Conservation (phyloP, 2,113 vertebrate genomes). For the Salvelinus namaycush region DNA sequence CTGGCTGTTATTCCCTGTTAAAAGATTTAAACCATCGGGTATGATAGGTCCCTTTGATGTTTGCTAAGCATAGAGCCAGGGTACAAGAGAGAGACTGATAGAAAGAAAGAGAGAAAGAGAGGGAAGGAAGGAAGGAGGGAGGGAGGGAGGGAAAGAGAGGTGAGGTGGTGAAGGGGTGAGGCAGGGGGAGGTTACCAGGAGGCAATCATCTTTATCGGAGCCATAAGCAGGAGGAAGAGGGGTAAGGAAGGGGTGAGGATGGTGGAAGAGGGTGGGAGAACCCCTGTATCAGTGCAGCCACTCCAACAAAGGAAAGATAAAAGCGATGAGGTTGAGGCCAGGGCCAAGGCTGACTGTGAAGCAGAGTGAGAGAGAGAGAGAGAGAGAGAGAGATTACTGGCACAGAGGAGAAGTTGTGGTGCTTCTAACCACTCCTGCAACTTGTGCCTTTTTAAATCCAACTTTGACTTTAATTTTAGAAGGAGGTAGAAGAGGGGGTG, state of each 20-base stretch:
- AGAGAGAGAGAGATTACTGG: constrained; percentile 53
- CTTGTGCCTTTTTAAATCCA: constrained; percentile 1
- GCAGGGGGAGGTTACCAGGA: constrained; percentile 66
- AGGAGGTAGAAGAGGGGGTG: neutral
- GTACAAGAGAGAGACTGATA: neutral
- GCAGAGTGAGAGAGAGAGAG: constrained; percentile 35
- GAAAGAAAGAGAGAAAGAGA: neutral
- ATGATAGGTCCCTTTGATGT: constrained; percentile 98
- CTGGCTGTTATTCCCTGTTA: constrained; percentile 99
- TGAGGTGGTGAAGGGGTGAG: constrained; percentile 44
- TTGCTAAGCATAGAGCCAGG: constrained; percentile 83
- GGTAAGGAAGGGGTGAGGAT: constrained; percentile 60
- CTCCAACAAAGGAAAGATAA: constrained; percentile 83
- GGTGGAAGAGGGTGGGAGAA: constrained; percentile 43
- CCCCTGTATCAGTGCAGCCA: constrained; percentile 77
- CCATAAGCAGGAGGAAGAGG: constrained; percentile 76
- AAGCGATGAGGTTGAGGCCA: constrained; percentile 77
- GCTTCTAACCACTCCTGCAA: neutral
- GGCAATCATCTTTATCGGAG: constrained; percentile 83
- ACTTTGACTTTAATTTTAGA: neutral
- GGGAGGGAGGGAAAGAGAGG: constrained; percentile 40
- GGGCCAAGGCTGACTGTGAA: constrained; percentile 84
- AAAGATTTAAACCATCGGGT: constrained; percentile 99
- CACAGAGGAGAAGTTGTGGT: neutral
- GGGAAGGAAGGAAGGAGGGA: neutral